Evolutionary conservation across 2,888 invertebrate species (phyloP).

Genomic region (Hyalella azteca): DNA sequence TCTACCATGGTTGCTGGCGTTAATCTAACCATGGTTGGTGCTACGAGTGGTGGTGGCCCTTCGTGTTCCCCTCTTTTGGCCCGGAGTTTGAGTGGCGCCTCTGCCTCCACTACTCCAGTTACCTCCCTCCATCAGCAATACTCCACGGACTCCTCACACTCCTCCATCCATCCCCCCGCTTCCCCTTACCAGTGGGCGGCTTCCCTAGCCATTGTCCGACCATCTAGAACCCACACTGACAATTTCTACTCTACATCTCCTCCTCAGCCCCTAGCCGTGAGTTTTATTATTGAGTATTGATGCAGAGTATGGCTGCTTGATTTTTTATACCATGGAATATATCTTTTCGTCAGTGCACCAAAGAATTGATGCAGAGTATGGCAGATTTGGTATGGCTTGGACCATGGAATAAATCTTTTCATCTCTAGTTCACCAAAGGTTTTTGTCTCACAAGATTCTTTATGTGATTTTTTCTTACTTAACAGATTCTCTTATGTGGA

Average conservation of each 20-base stretch:
- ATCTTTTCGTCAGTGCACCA: no score
- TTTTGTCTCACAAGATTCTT: no score
- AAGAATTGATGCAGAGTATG: no score
- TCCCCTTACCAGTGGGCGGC: conserved; percentile 29
- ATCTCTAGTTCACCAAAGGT: no score
- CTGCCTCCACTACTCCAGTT: conserved; percentile 41
- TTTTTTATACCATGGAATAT: no score
- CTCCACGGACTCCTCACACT: conserved; percentile 53
- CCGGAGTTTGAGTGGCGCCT: neutral
- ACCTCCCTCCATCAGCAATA: conserved; percentile 50
- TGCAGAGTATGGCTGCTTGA: no score
- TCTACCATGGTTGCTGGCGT: conserved; percentile 31
- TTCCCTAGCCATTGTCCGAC: neutral
- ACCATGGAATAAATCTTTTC: no score
- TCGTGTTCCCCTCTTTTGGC: conserved; percentile 22
- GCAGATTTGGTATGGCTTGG: no score
- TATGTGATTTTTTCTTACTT: no score
- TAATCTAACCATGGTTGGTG: neutral
- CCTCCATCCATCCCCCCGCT: conserved; percentile 14
- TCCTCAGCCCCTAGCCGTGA: conserved; percentile 23
- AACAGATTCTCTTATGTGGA: no score
- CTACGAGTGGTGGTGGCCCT: neutral
- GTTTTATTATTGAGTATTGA: no score
- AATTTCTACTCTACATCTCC: neutral
- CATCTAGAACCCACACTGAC: conserved; percentile 1